A percentile compares a stretch with the other conserved stretches of the same genome.
phyloP scores from a whole-genome alignment of 1,140 invertebrate species.

The Drosophila melanogaster region DNA sequence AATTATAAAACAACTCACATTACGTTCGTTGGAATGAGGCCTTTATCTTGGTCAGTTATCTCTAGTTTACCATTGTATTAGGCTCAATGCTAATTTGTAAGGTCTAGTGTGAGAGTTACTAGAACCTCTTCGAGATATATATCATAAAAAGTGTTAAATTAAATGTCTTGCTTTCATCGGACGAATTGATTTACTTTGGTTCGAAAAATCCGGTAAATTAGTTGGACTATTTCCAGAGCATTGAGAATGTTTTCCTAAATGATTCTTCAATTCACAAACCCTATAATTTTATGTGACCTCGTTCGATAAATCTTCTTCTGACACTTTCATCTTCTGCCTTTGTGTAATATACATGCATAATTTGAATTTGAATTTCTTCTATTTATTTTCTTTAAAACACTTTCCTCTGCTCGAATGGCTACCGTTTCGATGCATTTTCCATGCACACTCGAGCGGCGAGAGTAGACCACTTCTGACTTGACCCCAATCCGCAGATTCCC shows the following conservation, averaged over 20 bases:
- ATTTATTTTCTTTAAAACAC: conserved; percentile 34
- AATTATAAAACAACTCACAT: conserved; percentile 45
- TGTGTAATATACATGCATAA: conserved; percentile 31
- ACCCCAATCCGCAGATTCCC: conserved; percentile 48
- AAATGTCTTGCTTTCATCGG: no score
- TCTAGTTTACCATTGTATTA: conserved; percentile 16
- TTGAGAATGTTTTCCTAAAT: conserved; percentile 9
- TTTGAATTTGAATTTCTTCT: conserved; percentile 36
- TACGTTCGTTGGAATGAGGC: conserved; percentile 28
- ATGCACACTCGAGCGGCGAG: conserved; percentile 23
- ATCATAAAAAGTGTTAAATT: background rate
- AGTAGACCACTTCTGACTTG: conserved; percentile 50
- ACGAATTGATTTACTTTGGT: background rate
- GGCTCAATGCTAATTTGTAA: conserved; percentile 23
- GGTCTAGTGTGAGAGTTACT: conserved; percentile 1
- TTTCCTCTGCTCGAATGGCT: conserved; percentile 45
- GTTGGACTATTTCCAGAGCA: background rate
- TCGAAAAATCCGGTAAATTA: background rate
- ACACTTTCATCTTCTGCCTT: conserved; percentile 31
- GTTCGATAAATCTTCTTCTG: conserved; percentile 22
- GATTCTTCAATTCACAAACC: background rate
- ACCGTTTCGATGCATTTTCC: conserved; percentile 52
- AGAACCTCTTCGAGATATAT: background rate
- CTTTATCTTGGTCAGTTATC: conserved; percentile 29
- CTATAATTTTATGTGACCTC: background rate